Conservation (phyloP, 2,113 vertebrate species). For the Mobula birostris region DNA sequence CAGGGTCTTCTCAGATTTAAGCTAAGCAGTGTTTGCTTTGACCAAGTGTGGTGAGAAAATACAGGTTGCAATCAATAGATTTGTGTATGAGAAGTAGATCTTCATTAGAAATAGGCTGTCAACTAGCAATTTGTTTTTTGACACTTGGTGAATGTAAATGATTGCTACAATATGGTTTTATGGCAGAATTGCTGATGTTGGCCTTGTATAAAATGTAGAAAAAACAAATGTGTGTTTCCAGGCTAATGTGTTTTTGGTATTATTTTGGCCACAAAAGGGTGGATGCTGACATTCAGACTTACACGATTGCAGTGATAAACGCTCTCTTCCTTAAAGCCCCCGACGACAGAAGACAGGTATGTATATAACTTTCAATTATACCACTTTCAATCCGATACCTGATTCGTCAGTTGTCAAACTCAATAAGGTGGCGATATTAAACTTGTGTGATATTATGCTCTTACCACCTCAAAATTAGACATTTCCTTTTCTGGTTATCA, state of each 20-base stretch:
- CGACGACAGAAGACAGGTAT: conserved; percentile 91
- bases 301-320: conserved; percentile 93
- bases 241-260: neutral
- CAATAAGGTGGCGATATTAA: neutral
- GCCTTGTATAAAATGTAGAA: conserved; percentile 5
- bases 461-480: neutral
- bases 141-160: neutral
- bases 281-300: conserved; percentile 98
- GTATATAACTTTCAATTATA: conserved; percentile 38
- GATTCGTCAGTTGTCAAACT: neutral
- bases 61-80: neutral
- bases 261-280: conserved; percentile 56
- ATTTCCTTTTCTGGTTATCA: neutral
- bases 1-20: neutral
- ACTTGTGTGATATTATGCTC: neutral
- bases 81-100: neutral
- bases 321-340: conserved; percentile 96
- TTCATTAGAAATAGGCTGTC: neutral
- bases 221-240: neutral
- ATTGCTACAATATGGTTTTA: neutral
- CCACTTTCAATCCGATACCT: neutral
- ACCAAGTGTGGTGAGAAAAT: neutral
- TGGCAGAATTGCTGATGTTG: neutral
- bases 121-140: neutral
- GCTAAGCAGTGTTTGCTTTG: neutral